phyloP scores from a whole-genome alignment of 2,888 invertebrate species.

The Sphaerophoria taeniata region DNA sequence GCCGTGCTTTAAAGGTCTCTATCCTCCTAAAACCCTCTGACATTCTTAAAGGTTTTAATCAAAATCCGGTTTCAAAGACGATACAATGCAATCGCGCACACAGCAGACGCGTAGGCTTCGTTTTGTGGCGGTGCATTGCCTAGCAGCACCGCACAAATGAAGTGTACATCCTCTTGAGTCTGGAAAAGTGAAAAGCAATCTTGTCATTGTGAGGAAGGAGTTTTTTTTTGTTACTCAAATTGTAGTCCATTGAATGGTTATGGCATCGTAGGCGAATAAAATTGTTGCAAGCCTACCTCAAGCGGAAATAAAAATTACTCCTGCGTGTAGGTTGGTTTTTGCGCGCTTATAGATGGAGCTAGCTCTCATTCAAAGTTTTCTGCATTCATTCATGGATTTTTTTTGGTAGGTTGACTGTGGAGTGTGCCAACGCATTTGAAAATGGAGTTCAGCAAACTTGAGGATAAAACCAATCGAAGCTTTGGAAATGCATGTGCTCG shows the following conservation, averaged over 20 bases:
- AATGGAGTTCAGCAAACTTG: slow-evolving; percentile 22
- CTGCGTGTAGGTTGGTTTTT: slow-evolving; percentile 37
- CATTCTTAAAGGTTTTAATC: slow-evolving; percentile 19
- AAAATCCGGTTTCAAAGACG: slow-evolving; percentile 30
- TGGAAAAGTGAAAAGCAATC: slow-evolving; percentile 72
- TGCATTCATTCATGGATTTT: slow-evolving; percentile 68
- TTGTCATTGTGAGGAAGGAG: slow-evolving; percentile 13
- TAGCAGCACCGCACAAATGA: slow-evolving; percentile 8
- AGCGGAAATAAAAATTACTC: slow-evolving; percentile 66
- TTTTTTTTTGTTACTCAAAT: slow-evolving; percentile 6
- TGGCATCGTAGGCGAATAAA: slow-evolving; percentile 60
- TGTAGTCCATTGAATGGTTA: slow-evolving; percentile 27
- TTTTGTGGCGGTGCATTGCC: slow-evolving; percentile 33
- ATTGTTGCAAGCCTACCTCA: slow-evolving; percentile 30
- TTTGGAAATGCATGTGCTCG: slow-evolving; percentile 21
- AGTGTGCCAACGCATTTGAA: slow-evolving; percentile 60
- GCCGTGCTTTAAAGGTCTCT: slow-evolving; percentile 26
- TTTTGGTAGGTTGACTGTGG: slow-evolving; percentile 20
- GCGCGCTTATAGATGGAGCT: slow-evolving; percentile 38
- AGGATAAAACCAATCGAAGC: slow-evolving; percentile 5
- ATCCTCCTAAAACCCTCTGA: slow-evolving; percentile 32
- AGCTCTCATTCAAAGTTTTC: slow-evolving; percentile 44
- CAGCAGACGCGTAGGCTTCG: slow-evolving; percentile 60
- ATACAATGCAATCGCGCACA: slow-evolving; percentile 30
- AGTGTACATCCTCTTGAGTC: slow-evolving; percentile 57